These are phyloP conservation scores for Caenorhabditis elegans DNA, from an alignment of 1,140 invertebrate species.

Conservation along the genomic window WBcel235 BX284602.5:8681501-8682000, in stretches of 20 bases:
- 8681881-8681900: slow-evolving; percentile 38
- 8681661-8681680: slow-evolving; percentile 5
- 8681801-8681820: slow-evolving; percentile 37
- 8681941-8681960: too few relatives aligned
- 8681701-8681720: not conserved
- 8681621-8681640: not conserved
- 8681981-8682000: too few relatives aligned
- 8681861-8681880: not conserved
- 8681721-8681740: slow-evolving; percentile 30
- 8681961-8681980: too few relatives aligned
- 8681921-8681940: too few relatives aligned
- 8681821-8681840: slow-evolving; percentile 33
- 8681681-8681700: not conserved
- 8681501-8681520: not conserved
- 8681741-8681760: slow-evolving; percentile 29
- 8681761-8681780: slow-evolving; percentile 37
- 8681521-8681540: slow-evolving; percentile 56
- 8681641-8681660: not conserved
- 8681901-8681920: too few relatives aligned
- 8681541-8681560: slow-evolving; percentile 60
- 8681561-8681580: slow-evolving; percentile 58
- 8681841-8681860: not conserved
- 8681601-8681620: not conserved
- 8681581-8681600: slow-evolving; percentile 40
- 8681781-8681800: slow-evolving; percentile 42